A percentile compares a stretch with the other conserved stretches of the same genome.
Evolutionary conservation across 2,888 invertebrate genomes (phyloP).

Genomic region (Tetragonula carbonaria): DNA sequence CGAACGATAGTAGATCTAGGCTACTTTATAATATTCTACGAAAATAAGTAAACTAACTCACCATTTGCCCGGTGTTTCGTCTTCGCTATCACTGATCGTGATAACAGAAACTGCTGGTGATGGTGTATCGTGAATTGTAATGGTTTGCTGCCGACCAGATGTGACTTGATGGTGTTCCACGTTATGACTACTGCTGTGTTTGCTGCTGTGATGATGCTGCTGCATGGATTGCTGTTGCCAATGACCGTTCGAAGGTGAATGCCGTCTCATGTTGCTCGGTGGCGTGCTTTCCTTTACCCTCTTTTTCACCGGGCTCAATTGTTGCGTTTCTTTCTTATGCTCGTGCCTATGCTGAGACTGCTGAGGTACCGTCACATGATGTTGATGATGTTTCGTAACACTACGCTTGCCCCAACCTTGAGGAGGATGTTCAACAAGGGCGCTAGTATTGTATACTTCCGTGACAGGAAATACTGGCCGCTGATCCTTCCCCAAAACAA

Average conservation of each 20-base stretch:
- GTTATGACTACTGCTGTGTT: slow-evolving; percentile 71
- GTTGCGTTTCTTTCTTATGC: slow-evolving; percentile 93
- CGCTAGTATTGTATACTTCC: slow-evolving; percentile 86
- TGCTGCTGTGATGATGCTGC: slow-evolving; percentile 75
- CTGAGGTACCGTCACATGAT: slow-evolving; percentile 86
- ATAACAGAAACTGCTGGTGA: slow-evolving; percentile 98
- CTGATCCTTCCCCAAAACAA: slow-evolving; percentile 85
- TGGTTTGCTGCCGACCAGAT: slow-evolving; percentile 90
- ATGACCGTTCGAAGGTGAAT: slow-evolving; percentile 83
- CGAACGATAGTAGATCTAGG: slow-evolving; percentile 18
- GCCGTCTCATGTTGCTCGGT: slow-evolving; percentile 85
- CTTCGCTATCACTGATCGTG: slow-evolving; percentile 97
- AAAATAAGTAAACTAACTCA: slow-evolving; percentile 60
- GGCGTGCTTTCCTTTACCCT: slow-evolving; percentile 98
- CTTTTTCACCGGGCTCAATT: slow-evolving; percentile 98
- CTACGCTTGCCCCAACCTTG: slow-evolving; percentile 84
- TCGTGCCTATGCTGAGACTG: slow-evolving; percentile 87
- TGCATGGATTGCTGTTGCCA: slow-evolving; percentile 79
- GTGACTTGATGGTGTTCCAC: slow-evolving; percentile 82
- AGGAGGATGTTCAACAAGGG: slow-evolving; percentile 85
- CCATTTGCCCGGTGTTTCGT: slow-evolving; percentile 88
- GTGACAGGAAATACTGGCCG: slow-evolving; percentile 87
- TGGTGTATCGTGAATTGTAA: slow-evolving; percentile 97
- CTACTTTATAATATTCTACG: slow-evolving; percentile 35
- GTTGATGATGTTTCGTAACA: slow-evolving; percentile 87